Base-by-base conservation (phyloP, 2,113 vertebrate genomes). In the Myrmecobius fasciatus region DNA sequence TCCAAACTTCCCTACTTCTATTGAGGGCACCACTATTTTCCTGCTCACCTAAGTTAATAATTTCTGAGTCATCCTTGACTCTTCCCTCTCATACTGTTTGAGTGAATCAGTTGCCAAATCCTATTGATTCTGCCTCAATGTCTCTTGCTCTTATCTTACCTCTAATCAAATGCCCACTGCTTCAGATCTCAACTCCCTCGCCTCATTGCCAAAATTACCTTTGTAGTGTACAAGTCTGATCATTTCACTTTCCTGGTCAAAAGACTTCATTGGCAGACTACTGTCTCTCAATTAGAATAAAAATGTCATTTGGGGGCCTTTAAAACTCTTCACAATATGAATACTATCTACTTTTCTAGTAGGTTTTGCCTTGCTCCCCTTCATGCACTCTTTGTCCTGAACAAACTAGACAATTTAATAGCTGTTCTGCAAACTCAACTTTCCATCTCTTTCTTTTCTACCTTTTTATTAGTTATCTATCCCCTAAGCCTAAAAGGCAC, bases 71-170 rank as follows among this genome's bases (percentile, higher is more conserved):
- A 43, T 75, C 36, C 67, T 43, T 75, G 67, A 83, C n/a, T 83
- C 67, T 83, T 83, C 67, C 36, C 17, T 43, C 67, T 83, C 12
- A 83, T 43, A 83, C 5, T 4, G 6, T 43, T 43, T 83, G 67
- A 83, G 67, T 83, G 67, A 83, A 83, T 83, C 67, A 83, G n/a
- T 83, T 83, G 67, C 67, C 67, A 83, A 83, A 83, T 83, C 67
- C 67, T 43, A 22, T 43, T 43, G 67, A 43, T 43, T 83, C 36
- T 83, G 67, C 67, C 67, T 83, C 67, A 83, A 83, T 26, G 43
- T 83, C 67, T 83, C 36, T 43, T 83, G n/a, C 17, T 36, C n/a
- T 83, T 43, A 43, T 53, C 17, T 24, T 53, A 67, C 28, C 67
- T 22, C 67, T 83, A 83, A 83, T 83, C 14, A 83, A 43, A 83